Percentiles rank a stretch among this genome's conserved stretches.
phyloP scores from a whole-genome alignment of 2,797 vertebrate species.

The Muscicapa comitata region DNA sequence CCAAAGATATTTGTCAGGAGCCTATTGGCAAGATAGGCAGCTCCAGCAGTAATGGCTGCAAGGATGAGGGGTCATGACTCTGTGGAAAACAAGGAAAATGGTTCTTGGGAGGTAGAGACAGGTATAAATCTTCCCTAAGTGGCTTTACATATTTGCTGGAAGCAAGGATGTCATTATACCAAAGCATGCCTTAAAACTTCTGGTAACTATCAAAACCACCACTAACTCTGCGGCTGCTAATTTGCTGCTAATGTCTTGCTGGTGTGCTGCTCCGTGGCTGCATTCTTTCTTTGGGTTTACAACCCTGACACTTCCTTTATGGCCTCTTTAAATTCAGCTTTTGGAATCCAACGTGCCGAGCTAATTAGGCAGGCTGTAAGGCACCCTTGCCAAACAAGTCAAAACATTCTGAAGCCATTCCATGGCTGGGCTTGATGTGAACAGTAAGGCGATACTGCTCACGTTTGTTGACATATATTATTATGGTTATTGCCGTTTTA shows the following conservation, averaged over 20 bases:
- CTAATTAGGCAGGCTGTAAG: neutral
- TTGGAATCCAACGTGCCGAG: neutral
- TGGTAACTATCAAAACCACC: constrained; percentile 20
- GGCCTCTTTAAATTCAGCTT: neutral
- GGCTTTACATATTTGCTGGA: neutral
- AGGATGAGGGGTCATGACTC: neutral
- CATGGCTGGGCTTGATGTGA: neutral
- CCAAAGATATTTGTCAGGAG: neutral
- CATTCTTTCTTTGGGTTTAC: neutral
- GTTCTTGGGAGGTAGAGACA: neutral
- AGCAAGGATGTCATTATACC: neutral
- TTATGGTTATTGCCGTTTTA: constrained; percentile 6
- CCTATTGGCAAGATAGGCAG: neutral
- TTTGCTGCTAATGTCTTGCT: constrained; percentile 24
- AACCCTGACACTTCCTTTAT: neutral
- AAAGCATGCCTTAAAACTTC: neutral
- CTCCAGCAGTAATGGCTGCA: neutral
- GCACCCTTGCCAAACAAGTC: neutral
- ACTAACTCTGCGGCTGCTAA: neutral
- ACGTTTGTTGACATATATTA: constrained; percentile 8
- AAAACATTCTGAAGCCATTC: neutral
- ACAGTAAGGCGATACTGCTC: neutral
- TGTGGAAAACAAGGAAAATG: neutral
- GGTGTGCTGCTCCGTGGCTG: neutral
- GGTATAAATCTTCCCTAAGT: constrained; percentile 25